Evolutionary conservation across 2,113 vertebrate genomes (phyloP).

Genomic region (Lasiurus borealis): DNA sequence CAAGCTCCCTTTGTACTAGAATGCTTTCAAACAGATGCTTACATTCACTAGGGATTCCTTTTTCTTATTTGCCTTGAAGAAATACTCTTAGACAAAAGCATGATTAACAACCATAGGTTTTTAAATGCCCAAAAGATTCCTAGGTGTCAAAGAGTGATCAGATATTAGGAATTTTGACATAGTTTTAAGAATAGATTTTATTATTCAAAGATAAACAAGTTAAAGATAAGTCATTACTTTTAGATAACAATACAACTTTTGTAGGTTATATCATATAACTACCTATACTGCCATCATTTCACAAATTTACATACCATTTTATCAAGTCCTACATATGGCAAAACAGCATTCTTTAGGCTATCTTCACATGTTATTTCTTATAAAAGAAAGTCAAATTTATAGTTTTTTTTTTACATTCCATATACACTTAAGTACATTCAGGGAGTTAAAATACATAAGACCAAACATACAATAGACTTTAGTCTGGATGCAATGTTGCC

Average conservation of each 20-base stretch:
- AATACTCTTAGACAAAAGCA: constrained; percentile 15
- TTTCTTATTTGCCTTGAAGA: constrained; percentile 24
- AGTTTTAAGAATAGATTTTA: background rate
- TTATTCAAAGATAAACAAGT: background rate
- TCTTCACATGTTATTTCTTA: background rate
- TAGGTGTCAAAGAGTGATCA: background rate
- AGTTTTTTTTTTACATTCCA: background rate
- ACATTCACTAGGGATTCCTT: constrained; percentile 76
- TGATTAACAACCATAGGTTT: background rate
- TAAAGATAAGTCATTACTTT: background rate
- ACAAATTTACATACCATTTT: background rate
- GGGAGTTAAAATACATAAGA: background rate
- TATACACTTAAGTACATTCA: background rate
- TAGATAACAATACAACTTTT: background rate
- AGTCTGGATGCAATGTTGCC: background rate
- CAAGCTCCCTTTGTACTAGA: constrained; percentile 69
- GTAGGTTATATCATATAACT: background rate
- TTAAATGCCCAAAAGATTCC: background rate
- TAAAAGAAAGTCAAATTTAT: background rate
- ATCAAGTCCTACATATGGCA: background rate
- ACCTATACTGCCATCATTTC: background rate
- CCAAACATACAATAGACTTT: background rate
- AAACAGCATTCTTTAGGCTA: background rate
- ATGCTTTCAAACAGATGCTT: constrained; percentile 82
- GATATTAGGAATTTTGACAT: background rate